Conservation (phyloP, 2,113 vertebrate genomes). For the Podarcis raffonei region DNA sequence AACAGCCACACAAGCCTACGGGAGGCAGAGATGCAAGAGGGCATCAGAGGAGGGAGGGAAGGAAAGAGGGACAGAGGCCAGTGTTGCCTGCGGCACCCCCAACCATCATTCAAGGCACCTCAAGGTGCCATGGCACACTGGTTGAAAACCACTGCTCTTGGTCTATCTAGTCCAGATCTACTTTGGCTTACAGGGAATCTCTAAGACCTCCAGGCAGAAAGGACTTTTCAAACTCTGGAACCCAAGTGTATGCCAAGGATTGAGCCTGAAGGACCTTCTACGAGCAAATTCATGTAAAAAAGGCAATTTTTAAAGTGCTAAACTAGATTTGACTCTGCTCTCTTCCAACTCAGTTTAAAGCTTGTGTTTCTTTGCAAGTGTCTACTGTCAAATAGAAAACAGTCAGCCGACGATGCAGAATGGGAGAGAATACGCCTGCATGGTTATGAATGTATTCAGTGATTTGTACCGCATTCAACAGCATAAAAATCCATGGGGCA, state of each 20-base stretch:
- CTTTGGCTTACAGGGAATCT: too few species aligned
- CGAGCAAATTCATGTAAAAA: background rate
- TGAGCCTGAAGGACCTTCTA: background rate
- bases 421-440: background rate
- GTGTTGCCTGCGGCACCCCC: too few species aligned
- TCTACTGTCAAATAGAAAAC: background rate
- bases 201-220: background rate
- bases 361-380: background rate
- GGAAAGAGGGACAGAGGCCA: too few species aligned
- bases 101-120: too few species aligned
- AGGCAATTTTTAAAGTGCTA: background rate
- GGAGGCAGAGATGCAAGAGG: too few species aligned
- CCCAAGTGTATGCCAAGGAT: background rate
- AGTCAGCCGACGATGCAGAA: background rate
- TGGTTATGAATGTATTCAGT: background rate
- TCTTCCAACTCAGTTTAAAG: background rate
- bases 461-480: background rate
- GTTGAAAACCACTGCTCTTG: background rate
- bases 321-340: background rate
- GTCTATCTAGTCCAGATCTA: background rate
- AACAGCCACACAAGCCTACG: too few species aligned
- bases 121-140: background rate
- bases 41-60: too few species aligned
- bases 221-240: background rate
- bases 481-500: background rate